Evolutionary conservation across 2,888 invertebrate species (phyloP), one percentile per base, ranked within the genome.

Genomic region (Ariolimax columbianus): DNA sequence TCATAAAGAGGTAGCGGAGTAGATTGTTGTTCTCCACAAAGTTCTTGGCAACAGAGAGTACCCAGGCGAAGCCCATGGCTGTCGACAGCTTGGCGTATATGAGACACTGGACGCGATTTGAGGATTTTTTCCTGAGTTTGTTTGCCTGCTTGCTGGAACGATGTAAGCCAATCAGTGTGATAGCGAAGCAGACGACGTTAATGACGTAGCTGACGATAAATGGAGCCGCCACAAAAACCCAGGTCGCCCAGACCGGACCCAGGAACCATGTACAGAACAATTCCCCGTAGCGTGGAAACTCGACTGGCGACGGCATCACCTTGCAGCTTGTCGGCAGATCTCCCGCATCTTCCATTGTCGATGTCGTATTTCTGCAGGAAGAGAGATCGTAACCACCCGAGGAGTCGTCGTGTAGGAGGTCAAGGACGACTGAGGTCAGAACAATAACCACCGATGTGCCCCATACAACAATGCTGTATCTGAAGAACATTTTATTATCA

Each of bases 151-250:
- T 30, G n/a, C 26, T 70, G 1, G 85, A 66, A 7, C 40, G 68
- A 36, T 86, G 83, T 19, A 88, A 86, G 63, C 85, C 82, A 77
- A 68, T 38, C 19, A 88, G 43, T 4, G 88, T 85, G 30, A 87
- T 40, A 19, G 68, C n/a, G 66, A 88, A 88, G 73, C 86, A 83
- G 77, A 87, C 55, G 38, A 86, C 38, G 36, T 86, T 87, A 36
- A 86, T 33, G n/a, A 77, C n/a, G 11, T 84, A 82, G 40, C 79
- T 79, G n/a, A 84, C 11, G 30, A 80, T 84, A 36, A 82, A 84
- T 0, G 88, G 87, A 11, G 83, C 78, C 40, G 83, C 59, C 63
- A 86, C 38, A 38, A 83, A 83, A 0, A 66, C 77, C 30, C 68
- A 17, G 4, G 9, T 0, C 11, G 77, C 26, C 83, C 83, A 83